These are phyloP conservation scores for Drosophila antonietae DNA, from an alignment of 2,888 invertebrate genomes.

Conservation along the genomic window DNA sequence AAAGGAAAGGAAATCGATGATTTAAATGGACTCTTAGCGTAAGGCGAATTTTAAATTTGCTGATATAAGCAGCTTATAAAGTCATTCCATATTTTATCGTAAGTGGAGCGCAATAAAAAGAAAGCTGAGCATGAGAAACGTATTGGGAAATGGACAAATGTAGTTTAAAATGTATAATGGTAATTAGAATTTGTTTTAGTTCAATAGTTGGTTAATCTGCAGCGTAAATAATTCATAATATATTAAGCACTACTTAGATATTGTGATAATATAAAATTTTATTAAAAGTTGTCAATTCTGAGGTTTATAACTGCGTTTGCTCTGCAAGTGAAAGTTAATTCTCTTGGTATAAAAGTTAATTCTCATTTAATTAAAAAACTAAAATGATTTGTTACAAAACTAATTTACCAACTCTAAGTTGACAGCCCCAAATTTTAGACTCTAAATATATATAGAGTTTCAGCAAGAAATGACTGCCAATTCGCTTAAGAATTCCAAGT, in stretches of 20 bases:
- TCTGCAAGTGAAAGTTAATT: neutral
- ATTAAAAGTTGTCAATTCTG: neutral
- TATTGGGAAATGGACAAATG: neutral
- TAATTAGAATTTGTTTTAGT: neutral
- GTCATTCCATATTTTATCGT: neutral
- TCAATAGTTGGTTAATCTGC: neutral
- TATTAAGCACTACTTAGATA: too few relatives aligned
- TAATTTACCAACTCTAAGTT: neutral
- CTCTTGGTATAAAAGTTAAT: neutral
- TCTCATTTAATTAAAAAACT: neutral
- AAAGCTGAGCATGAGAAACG: neutral
- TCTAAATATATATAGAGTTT: neutral
- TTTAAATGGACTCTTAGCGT: conserved; percentile 17
- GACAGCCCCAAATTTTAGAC: neutral
- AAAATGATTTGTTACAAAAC: neutral
- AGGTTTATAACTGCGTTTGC: neutral
- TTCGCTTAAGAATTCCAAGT: conserved; percentile 7
- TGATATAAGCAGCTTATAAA: conserved; percentile 4
- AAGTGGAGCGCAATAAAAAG: neutral
- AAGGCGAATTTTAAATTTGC: neutral
- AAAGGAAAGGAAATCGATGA: conserved; percentile 25
- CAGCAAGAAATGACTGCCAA: conserved; percentile 27
- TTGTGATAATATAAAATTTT: neutral
- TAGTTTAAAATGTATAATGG: too few relatives aligned
- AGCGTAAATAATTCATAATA: neutral